Evolutionary conservation across 2,113 vertebrate genomes (phyloP), one percentile per base, ranked within the genome.

Genomic region (Orcinus orca): DNA sequence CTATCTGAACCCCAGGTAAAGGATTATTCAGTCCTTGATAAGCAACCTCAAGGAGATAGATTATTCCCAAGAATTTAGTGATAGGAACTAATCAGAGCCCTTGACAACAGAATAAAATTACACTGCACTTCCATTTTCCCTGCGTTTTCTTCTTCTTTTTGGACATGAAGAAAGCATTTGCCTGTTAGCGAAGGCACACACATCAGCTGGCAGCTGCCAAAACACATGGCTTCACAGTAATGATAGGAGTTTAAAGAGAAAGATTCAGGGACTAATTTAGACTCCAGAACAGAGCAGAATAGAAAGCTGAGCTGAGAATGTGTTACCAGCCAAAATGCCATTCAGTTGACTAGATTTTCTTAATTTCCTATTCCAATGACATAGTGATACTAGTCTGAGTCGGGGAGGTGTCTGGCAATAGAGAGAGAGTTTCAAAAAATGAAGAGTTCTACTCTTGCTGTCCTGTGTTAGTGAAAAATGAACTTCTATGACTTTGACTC

Each of bases 51-150:
- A 73, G 80, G 94, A 98, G 97, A 97, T 96, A 82, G 95, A 97
- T 98, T 98, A 95, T 95, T 92, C 65, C 0, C 0, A 3, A 95
- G 31, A 97, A 96, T 97, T 97, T 97, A 94, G 93, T 97, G 97
- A 97, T 81, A 88, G 88, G 65, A 98, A 81, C 87, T 96, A 97
- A 97, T 96, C 97, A 97, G 93, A 96, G 3, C 71, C n/a, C 81
- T 95, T 95, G 94, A 97, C 68, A 96, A 95, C 60, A 97, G 85
- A 98, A 97, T 97, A 80, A 97, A 98, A 97, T 97, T 97, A 89
- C 65, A 63, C 33, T n/a, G 82, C 92, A 93, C 96, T 33, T 4
- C 93, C 94, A 95, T 96, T 98, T 98, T 90, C 62, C 65, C 60
- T 74, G 65, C 25, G 38, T 6, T 96, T 95, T 38, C 23, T 77